Evolutionary conservation across 2,113 vertebrate species (phyloP), one percentile per base, ranked within the genome.

Genomic region (Cyprinodon brontotheroides): DNA sequence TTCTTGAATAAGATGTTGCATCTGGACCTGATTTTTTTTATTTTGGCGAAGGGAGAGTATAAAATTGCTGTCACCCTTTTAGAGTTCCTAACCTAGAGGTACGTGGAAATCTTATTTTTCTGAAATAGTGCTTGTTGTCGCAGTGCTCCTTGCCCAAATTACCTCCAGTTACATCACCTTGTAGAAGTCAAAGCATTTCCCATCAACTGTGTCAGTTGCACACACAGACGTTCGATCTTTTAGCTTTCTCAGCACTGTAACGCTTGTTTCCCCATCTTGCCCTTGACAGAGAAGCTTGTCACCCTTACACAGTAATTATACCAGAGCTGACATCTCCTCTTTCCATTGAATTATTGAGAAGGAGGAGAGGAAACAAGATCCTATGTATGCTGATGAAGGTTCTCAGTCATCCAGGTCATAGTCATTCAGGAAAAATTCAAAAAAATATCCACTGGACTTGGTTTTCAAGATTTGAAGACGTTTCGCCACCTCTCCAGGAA

Each of bases 321-420:
- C 86, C 69, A 85, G 82, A 83, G 82, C 79, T 86, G 89, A 90
- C 75, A 79, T 91, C 88, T 92, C 90, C 72, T 80, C 86, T 92
- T 92, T 84, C 90, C 84, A 84, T 85, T 92, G 87, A 91, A 91
- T 92, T 88, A 92, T 92, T 90, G 86, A 93, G 85, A 81, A 89
- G 88, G 81, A 80, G 78, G 75, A 80, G 84, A 81, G 81, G 85
- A 90, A 77, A 84, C 80, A 72, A 77, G 83, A 88, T 89, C 86
- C 82, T 72, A 83, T 79, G 89, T 84, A 74, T n/a, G n/a, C n/a
- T n/a, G n/a, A n/a, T n/a, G n/a, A n/a, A n/a, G n/a, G n/a, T n/a
- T n/a, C n/a, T n/a, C n/a, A n/a, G n/a, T n/a, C n/a, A n/a, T n/a
- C n/a, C n/a, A n/a, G n/a, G n/a, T n/a, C n/a, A n/a, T n/a, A n/a